Conservation (phyloP, 2,113 vertebrate genomes). For the Corythornis vintsioides region DNA sequence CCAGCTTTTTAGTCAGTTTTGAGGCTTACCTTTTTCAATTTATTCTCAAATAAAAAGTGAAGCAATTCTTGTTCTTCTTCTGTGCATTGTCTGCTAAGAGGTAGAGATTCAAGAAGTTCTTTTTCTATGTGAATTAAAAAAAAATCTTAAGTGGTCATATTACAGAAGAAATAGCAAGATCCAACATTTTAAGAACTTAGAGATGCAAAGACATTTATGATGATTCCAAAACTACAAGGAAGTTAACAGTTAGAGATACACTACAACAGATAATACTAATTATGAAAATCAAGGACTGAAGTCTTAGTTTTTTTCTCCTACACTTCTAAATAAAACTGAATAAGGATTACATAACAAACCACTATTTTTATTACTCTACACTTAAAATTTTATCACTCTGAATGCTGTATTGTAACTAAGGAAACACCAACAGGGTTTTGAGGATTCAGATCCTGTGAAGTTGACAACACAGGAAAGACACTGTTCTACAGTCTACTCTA, state of each 20-base stretch:
- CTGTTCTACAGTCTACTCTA: no score
- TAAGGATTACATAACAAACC: background rate
- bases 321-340: background rate
- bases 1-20: background rate
- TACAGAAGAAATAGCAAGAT: background rate
- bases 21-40: conserved; percentile 91
- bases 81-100: conserved; percentile 90
- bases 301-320: background rate
- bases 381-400: background rate
- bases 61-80: conserved; percentile 94
- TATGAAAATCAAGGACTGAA: background rate
- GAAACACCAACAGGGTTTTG: background rate
- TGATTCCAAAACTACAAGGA: background rate
- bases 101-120: conserved; percentile 95
- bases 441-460: background rate
- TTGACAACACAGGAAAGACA: background rate
- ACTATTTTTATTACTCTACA: background rate
- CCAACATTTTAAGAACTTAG: background rate
- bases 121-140: conserved; percentile 81
- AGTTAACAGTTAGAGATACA: background rate
- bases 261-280: background rate
- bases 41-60: conserved; percentile 96
- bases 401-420: background rate
- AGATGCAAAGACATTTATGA: background rate
- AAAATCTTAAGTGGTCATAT: background rate